Evolutionary conservation across 2,888 invertebrate species (phyloP).

Genomic region (Ptychoptera albimana): DNA sequence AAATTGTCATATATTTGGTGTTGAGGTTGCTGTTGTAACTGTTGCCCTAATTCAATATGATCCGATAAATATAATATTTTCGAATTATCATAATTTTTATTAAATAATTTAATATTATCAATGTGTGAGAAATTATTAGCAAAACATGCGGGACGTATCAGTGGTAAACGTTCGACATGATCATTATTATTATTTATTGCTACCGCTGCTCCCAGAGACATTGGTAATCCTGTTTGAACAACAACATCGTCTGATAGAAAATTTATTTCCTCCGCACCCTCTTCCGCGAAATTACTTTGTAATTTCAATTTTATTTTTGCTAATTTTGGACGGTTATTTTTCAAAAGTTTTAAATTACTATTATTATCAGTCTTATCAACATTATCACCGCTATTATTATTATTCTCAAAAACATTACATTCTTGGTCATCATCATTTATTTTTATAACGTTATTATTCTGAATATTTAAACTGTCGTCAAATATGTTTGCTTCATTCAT

Average conservation of each 20-base stretch:
- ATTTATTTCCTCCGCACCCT: neutral
- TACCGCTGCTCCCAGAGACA: neutral
- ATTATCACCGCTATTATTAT: neutral
- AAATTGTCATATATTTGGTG: too few species aligned
- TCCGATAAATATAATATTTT: neutral
- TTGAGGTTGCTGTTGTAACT: neutral
- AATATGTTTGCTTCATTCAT: neutral
- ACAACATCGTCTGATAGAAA: neutral
- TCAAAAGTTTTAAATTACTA: neutral
- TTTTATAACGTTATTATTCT: neutral
- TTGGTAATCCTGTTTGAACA: neutral
- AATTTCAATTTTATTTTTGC: too few species aligned
- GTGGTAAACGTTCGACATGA: neutral
- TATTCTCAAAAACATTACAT: neutral
- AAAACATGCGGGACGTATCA: slow-evolving; percentile 3
- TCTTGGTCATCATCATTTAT: too few species aligned
- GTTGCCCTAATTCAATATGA: neutral
- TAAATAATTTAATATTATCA: neutral
- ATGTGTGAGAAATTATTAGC: slow-evolving; percentile 4
- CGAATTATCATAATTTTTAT: neutral
- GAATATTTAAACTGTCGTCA: neutral
- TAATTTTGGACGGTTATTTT: too few species aligned
- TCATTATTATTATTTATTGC: neutral
- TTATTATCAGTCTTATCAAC: slow-evolving; percentile 1
- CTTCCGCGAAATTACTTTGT: neutral